Percentiles rank a stretch among this genome's conserved stretches.
Evolutionary conservation across 1,140 invertebrate genomes (phyloP).

Genomic region (Drosophila paulistorum): DNA sequence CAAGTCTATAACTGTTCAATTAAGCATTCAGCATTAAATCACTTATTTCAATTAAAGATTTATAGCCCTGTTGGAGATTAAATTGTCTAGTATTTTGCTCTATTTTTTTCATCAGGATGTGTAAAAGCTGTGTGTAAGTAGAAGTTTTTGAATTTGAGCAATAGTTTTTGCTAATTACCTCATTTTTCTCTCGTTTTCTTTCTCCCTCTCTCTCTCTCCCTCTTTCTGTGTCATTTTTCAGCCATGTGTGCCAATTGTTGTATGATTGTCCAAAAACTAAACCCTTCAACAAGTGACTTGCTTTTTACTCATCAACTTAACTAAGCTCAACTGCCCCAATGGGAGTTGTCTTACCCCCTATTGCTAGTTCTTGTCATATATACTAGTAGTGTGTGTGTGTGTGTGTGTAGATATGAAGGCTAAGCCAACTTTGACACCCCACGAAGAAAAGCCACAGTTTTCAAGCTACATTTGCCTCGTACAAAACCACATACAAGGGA

Average conservation of each 20-base stretch:
- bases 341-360: slow-evolving; percentile 36
- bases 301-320: slow-evolving; percentile 45
- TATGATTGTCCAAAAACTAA: slow-evolving; percentile 21
- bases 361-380: slow-evolving; percentile 57
- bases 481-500: slow-evolving; percentile 17
- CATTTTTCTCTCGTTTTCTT: background rate
- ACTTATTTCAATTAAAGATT: background rate
- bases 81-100: background rate
- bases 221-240: background rate
- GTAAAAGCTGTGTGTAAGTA: background rate
- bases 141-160: background rate
- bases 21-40: background rate
- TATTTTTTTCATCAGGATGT: background rate
- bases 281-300: slow-evolving; percentile 72
- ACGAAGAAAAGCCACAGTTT: slow-evolving; percentile 65
- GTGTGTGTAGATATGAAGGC: slow-evolving; percentile 22
- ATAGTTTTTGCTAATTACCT: slow-evolving; percentile 44
- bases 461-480: slow-evolving; percentile 74
- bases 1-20: background rate
- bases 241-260: slow-evolving; percentile 3
- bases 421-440: slow-evolving; percentile 67
- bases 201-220: background rate
- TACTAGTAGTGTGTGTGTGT: background rate
- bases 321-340: slow-evolving; percentile 31
- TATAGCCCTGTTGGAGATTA: background rate